Evolutionary conservation across 2,113 vertebrate species (phyloP).

Genomic region (Pogonocichla stellata): DNA sequence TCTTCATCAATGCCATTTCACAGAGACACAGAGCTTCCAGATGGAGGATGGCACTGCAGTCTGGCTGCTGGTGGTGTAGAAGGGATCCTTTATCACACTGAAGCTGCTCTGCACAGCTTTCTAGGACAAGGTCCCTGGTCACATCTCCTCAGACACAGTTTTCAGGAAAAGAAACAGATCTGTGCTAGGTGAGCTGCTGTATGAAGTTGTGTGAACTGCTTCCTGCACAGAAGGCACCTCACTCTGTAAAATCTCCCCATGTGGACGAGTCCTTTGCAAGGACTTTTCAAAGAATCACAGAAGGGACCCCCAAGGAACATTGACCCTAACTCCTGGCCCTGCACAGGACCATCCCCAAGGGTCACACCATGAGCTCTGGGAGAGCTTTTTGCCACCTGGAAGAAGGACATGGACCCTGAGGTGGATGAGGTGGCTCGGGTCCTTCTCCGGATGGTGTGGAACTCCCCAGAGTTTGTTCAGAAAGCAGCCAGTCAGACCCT

Average conservation of each 20-base stretch:
- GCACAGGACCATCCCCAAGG: not conserved
- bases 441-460: conserved; percentile 52
- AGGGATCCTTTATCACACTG: not conserved
- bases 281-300: not conserved
- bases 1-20: not conserved
- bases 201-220: not conserved
- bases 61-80: not conserved
- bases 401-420: too few relatives aligned
- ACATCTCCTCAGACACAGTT: not conserved
- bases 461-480: conserved; percentile 72
- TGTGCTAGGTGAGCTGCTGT: not conserved
- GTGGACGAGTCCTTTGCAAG: not conserved
- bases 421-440: too few relatives aligned
- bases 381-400: too few relatives aligned
- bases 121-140: not conserved
- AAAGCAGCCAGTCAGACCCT: conserved; percentile 4
- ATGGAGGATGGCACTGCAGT: not conserved
- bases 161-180: not conserved
- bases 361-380: not conserved
- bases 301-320: not conserved
- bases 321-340: not conserved
- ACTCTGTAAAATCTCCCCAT: rapidly evolving
- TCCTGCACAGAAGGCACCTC: rapidly evolving
- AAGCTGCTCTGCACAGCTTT: not conserved
- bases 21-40: not conserved